Percentiles rank a stretch among this genome's conserved stretches.
These are phyloP conservation scores for Chromobotia macracanthus DNA, from an alignment of 2,797 vertebrate species.

Conservation along the genomic window DNA sequence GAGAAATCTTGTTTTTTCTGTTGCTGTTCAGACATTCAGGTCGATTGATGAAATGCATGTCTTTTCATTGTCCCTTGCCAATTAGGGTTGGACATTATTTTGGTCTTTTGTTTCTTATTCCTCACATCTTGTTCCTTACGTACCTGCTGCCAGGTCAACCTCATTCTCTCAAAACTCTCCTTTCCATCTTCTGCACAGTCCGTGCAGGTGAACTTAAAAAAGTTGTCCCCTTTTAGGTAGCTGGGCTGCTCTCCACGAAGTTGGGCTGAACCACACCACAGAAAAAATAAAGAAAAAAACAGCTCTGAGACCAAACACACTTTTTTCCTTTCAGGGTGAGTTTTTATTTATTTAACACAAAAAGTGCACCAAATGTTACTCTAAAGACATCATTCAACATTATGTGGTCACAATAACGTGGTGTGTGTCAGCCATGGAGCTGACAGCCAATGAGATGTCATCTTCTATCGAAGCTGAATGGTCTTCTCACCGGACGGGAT, in stretches of 20 bases:
- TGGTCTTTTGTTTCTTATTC: neutral
- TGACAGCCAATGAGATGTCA: neutral
- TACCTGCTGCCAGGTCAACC: slow-evolving; percentile 97
- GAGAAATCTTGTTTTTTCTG: too few species aligned
- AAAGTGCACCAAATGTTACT: neutral
- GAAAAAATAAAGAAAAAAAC: neutral
- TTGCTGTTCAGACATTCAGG: too few species aligned
- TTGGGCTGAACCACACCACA: slow-evolving; percentile 78
- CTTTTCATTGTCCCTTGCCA: too few species aligned
- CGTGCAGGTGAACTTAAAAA: slow-evolving; percentile 90
- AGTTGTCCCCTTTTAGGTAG: slow-evolving; percentile 98
- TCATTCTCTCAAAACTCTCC: slow-evolving; percentile 92
- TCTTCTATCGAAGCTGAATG: neutral
- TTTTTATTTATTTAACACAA: slow-evolving; percentile 56
- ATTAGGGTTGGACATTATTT: neutral
- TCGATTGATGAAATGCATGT: neutral
- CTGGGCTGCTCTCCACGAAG: slow-evolving; percentile 88
- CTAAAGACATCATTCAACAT: neutral
- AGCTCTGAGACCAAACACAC: slow-evolving; percentile 33
- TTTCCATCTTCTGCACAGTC: slow-evolving; percentile 90
- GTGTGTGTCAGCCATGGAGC: neutral
- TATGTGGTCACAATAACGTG: neutral
- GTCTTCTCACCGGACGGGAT: slow-evolving; percentile 84
- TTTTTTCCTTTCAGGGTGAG: slow-evolving; percentile 25
- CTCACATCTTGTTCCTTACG: neutral